These are phyloP conservation scores for Pipistrellus nathusii DNA, from an alignment of 2,797 vertebrate genomes.

Conservation along the genomic window DNA sequence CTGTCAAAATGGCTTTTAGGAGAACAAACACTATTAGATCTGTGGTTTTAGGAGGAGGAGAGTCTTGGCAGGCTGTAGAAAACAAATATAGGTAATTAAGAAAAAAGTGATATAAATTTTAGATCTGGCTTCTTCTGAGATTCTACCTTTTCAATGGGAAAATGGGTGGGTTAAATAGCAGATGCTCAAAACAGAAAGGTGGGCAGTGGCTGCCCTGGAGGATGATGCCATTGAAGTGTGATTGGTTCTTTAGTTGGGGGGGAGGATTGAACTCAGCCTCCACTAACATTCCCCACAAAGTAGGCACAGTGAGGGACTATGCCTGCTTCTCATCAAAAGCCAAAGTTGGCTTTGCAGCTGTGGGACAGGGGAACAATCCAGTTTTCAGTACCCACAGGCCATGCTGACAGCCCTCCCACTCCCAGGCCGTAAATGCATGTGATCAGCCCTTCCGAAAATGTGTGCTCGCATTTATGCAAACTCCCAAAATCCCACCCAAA, in stretches of 20 bases:
- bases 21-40: neutral
- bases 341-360: neutral
- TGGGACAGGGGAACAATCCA: neutral
- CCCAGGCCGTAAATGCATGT: neutral
- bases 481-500: neutral
- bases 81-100: conserved; percentile 6
- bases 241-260: neutral
- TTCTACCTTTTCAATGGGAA: neutral
- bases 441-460: neutral
- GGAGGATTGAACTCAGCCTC: neutral
- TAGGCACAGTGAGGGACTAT: neutral
- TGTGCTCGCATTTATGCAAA: neutral
- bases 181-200: neutral
- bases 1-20: neutral
- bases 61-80: neutral
- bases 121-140: conserved; percentile 8
- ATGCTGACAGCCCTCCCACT: neutral
- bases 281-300: neutral
- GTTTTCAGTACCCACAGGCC: neutral
- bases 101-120: conserved; percentile 26
- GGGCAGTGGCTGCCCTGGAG: neutral
- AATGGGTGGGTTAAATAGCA: neutral
- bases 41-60: neutral
- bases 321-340: neutral
- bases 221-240: fast-evolving